Conservation (phyloP, 1,140 invertebrate species). For the Conus betulinus region DNA sequence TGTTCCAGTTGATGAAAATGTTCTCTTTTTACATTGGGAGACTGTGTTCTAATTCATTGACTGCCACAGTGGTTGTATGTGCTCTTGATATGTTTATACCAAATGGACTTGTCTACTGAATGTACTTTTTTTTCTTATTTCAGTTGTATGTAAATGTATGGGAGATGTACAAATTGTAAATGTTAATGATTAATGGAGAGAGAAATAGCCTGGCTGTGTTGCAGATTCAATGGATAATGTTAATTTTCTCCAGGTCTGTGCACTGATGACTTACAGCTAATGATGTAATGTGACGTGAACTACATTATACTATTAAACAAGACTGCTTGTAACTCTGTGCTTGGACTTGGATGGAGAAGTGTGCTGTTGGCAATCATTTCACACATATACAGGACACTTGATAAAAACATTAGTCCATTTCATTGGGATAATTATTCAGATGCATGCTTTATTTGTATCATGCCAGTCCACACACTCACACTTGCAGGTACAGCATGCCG, state of each 20-base stretch:
- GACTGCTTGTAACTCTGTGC: background rate
- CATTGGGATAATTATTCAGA: too few relatives aligned
- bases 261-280: background rate
- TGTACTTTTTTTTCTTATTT: background rate
- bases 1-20: too few relatives aligned
- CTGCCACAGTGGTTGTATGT: background rate
- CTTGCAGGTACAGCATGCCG: too few relatives aligned
- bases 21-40: too few relatives aligned
- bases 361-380: too few relatives aligned
- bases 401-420: too few relatives aligned
- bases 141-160: background rate
- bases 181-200: background rate
- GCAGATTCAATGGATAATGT: background rate
- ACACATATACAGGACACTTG: too few relatives aligned
- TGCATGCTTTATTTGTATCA: too few relatives aligned
- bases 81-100: slow-evolving; percentile 2
- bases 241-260: slow-evolving; percentile 6
- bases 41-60: too few relatives aligned
- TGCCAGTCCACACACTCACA: too few relatives aligned
- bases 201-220: background rate
- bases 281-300: background rate
- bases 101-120: background rate
- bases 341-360: too few relatives aligned
- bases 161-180: background rate
- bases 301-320: slow-evolving; percentile 16